Base-by-base conservation (phyloP, 1,140 invertebrate species). In the Drosophila arizonae region DNA sequence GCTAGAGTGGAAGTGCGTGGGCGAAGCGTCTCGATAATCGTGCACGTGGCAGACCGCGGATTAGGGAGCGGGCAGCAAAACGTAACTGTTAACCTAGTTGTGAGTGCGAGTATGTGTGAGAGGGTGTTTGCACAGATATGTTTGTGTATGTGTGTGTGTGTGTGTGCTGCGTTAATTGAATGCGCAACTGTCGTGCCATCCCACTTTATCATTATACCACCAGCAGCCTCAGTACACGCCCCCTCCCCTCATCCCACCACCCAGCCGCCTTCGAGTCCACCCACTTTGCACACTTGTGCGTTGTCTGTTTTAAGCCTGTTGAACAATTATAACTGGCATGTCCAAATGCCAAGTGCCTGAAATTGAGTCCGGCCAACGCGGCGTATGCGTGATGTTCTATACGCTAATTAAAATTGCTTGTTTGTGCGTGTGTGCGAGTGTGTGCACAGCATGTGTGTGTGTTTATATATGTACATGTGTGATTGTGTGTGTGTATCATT, bases 291-390 rank as follows among this genome's bases (percentile, higher is more conserved):
- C 43, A 58, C 63, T 60, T 72, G 55, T 67, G 63, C 63, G 63
- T 72, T 76, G 63, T 61, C 63, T 85, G 81, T 87, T 81, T 81
- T 85, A 81, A 85, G 81, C 81, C 81, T 85, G 81, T 85, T 85
- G 81, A 85, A 87, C 81, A 87, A 85, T 85, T 85, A 85, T 85
- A 87, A 72, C 75, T 77, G 75, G 78, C 67, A 87, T 87, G 78
- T 87, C 81, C 82, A 85, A 87, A 87, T 87, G 81, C 78, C 81
- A 87, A 85, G 81, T 87, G 81, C 81, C 81, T 85, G 81, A 85
- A 85, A 85, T 85, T 78, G 81, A 85, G 81, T 85, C 78, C 82
- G 71, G 76, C 81, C 80, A 79, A 84, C 76, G 72, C 65, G 81
- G 74, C 81, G 82, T 87, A 87, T 86, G 81, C 79, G 79, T 82